phyloP scores from a whole-genome alignment of 2,797 vertebrate genomes.

The Myiotriccus ornatus region DNA sequence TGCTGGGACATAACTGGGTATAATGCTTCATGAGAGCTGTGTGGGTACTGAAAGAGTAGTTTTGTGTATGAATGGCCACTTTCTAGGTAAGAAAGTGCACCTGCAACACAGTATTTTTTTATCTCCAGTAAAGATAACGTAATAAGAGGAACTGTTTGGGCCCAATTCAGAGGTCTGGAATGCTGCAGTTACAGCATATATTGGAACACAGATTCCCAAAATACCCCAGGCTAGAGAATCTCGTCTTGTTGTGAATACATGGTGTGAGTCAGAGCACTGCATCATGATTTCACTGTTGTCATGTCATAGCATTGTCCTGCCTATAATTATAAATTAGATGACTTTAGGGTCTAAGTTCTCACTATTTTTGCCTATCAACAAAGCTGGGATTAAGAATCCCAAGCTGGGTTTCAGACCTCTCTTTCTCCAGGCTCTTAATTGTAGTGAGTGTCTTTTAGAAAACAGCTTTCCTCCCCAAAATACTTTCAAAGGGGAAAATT shows the following conservation, averaged over 20 bases:
- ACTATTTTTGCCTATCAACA: constrained; percentile 2
- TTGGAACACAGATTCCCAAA: not conserved
- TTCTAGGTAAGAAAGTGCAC: not conserved
- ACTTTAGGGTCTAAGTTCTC: not conserved
- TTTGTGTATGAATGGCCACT: not conserved
- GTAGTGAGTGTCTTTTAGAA: not conserved
- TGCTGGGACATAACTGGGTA: not conserved
- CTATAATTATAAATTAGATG: not conserved
- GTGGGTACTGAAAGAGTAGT: not conserved
- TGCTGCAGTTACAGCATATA: not conserved
- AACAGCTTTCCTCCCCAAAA: rapidly evolving
- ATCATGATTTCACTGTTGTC: not conserved
- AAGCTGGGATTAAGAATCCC: not conserved
- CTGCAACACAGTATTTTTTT: not conserved
- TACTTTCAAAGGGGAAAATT: not conserved
- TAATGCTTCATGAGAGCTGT: not conserved
- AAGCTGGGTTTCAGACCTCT: not conserved
- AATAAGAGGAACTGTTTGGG: not conserved
- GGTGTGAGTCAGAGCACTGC: not conserved
- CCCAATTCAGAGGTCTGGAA: not conserved
- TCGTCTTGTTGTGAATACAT: not conserved
- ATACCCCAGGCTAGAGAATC: not conserved
- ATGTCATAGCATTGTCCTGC: not conserved
- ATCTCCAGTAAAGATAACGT: not conserved
- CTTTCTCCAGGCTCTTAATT: constrained; percentile 9